Base-by-base conservation (phyloP, 2,797 vertebrate species). In the Catharus ustulatus region DNA sequence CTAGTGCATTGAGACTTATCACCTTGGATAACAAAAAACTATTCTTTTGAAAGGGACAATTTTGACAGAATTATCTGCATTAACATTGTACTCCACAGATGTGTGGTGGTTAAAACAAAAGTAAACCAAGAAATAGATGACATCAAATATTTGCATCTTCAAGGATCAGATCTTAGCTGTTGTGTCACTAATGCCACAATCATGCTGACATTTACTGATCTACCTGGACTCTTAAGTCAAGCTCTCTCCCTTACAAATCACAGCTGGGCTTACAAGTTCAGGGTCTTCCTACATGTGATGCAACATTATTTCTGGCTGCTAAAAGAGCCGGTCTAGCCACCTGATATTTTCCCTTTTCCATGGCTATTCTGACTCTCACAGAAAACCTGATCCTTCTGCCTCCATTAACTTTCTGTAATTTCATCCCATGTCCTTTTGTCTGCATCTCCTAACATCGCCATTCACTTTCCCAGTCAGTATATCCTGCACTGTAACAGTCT, bases 361-460 rank as follows among this genome's bases (percentile, higher is more conserved):
- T 38, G 52, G 29, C 45, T 69, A 52, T 92, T 87, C 61, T 55
- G 57, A 88, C 64, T 90, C 54, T 19, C 1, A 7, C 2, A 62
- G 52, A 72, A 17, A 94, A 94, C 46, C 12, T 42, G 75, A 93
- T 87, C 78, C 46, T 57, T 82, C 49, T 1, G 51, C 52, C 61
- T 89, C 52, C 36, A 68, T 62, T 87, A 93, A 51, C 72, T 74
- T 87, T 68, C 64, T 90, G 78, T 87, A 95, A 94, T 93, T 94
- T 89, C 79, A 95, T 83, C 75, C 61, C 14, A 26, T 45, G 55
- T 92, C 43, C 72, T 85, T 94, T 87, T 83, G 54, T 91, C 68
- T 94, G 23, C 42, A 54, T 57, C 38, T 87, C 61, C 51, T 66
- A 77, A 78, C 34, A 40, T 34, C 64, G 51, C 26, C 58, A 75